phyloP scores from a whole-genome alignment of 2,113 vertebrate species.

The Agelaius phoeniceus region DNA sequence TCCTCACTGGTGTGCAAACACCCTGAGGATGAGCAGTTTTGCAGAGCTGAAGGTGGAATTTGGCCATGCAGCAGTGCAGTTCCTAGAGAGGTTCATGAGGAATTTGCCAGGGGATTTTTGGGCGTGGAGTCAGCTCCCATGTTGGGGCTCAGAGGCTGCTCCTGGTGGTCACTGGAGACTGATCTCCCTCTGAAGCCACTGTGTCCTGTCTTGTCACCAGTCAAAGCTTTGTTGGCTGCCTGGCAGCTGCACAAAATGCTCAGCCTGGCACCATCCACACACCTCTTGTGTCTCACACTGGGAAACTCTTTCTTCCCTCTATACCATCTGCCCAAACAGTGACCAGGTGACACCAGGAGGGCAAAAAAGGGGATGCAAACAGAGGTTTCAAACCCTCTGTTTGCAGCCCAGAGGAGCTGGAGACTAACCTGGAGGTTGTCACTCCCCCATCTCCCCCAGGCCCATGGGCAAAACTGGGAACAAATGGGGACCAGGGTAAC shows the following conservation, averaged over 20 bases:
- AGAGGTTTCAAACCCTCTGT: background rate
- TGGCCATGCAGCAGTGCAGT: background rate
- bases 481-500: background rate
- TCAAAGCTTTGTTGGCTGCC: background rate
- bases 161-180: background rate
- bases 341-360: background rate
- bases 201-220: background rate
- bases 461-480: background rate
- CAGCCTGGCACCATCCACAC: background rate
- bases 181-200: background rate
- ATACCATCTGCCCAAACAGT: background rate
- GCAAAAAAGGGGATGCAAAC: background rate
- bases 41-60: background rate
- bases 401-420: background rate
- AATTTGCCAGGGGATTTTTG: background rate
- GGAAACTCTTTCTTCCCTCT: background rate
- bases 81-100: background rate
- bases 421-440: background rate
- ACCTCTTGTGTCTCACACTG: background rate
- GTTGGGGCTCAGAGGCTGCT: background rate
- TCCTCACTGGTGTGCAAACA: background rate
- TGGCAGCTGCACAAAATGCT: background rate
- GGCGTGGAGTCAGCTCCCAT: background rate
- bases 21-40: background rate
- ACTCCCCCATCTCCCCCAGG: background rate